These are phyloP conservation scores for Lasiurus borealis DNA, from an alignment of 2,113 vertebrate species.

Conservation along the genomic window DNA sequence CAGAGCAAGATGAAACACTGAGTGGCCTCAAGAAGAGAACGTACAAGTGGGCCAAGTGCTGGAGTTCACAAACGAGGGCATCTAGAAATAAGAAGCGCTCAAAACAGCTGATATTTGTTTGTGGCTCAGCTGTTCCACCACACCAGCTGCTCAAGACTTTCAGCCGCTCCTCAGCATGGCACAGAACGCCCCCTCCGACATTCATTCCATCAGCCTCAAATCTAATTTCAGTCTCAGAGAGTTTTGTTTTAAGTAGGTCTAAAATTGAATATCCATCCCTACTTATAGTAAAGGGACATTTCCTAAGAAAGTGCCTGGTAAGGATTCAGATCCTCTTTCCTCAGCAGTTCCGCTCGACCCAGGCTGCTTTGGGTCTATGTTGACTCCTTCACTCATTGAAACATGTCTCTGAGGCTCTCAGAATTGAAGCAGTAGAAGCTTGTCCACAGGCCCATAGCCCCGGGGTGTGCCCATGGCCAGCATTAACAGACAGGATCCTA, in stretches of 20 bases:
- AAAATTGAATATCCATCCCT: slow-evolving; percentile 78
- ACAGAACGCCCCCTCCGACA: slow-evolving; percentile 75
- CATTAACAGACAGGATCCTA: neutral
- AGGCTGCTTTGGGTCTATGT: slow-evolving; percentile 68
- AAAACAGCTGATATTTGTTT: slow-evolving; percentile 74
- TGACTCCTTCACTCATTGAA: slow-evolving; percentile 62
- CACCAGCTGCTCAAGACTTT: slow-evolving; percentile 76
- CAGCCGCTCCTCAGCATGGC: slow-evolving; percentile 70
- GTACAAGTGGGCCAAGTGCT: neutral
- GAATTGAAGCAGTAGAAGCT: neutral
- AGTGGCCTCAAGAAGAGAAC: neutral
- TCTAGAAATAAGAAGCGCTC: slow-evolving; percentile 71
- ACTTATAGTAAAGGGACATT: slow-evolving; percentile 83
- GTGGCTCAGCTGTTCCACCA: slow-evolving; percentile 54
- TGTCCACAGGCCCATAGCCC: neutral
- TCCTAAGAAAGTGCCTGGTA: slow-evolving; percentile 78
- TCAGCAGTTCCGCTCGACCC: slow-evolving; percentile 59
- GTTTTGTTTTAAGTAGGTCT: slow-evolving; percentile 63
- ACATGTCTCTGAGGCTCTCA: slow-evolving; percentile 42
- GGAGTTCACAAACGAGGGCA: slow-evolving; percentile 59
- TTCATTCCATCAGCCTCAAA: slow-evolving; percentile 72
- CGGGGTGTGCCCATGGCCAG: neutral
- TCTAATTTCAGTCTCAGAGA: slow-evolving; percentile 78
- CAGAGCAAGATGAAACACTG: accelerated
- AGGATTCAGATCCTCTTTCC: slow-evolving; percentile 75